Evolutionary conservation across 2,797 vertebrate species (phyloP).

Genomic region (Xenentodon cancila): DNA sequence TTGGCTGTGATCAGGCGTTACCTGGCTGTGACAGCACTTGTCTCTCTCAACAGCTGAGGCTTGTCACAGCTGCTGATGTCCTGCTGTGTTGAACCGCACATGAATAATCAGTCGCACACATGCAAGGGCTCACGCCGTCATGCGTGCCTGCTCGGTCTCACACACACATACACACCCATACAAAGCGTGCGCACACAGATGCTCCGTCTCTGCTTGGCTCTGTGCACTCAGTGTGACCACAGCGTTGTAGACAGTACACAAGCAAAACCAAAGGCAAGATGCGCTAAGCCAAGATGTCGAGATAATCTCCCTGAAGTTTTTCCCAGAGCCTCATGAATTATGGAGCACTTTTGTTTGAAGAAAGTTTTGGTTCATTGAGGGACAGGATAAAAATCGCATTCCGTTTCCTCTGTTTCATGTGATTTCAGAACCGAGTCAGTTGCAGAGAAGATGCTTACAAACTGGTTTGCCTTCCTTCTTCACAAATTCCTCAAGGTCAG

Average conservation of each 20-base stretch:
- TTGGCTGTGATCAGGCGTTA: conserved; percentile 73
- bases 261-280: conserved; percentile 20
- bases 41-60: conserved; percentile 78
- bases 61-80: conserved; percentile 75
- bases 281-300: conserved; percentile 25
- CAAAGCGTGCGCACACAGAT: conserved; percentile 33
- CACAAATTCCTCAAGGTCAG: conserved; percentile 88
- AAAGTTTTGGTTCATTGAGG: conserved; percentile 22
- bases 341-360: conserved; percentile 26
- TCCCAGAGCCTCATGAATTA: conserved; percentile 45
- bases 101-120: conserved; percentile 41
- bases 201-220: conserved; percentile 34
- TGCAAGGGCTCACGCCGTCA: conserved; percentile 1
- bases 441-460: conserved; percentile 98
- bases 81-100: conserved; percentile 64
- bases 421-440: conserved; percentile 92
- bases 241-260: conserved; percentile 31
- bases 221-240: conserved; percentile 54
- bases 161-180: conserved; percentile 11
- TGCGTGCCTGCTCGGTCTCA: conserved; percentile 15
- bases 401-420: conserved; percentile 18
- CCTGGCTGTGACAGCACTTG: conserved; percentile 73
- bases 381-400: conserved; percentile 14
- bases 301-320: conserved; percentile 38
- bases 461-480: conserved; percentile 98